These are phyloP conservation scores for Drosophila guanche DNA, from an alignment of 1,140 invertebrate genomes.

Conservation along the genomic window DNA sequence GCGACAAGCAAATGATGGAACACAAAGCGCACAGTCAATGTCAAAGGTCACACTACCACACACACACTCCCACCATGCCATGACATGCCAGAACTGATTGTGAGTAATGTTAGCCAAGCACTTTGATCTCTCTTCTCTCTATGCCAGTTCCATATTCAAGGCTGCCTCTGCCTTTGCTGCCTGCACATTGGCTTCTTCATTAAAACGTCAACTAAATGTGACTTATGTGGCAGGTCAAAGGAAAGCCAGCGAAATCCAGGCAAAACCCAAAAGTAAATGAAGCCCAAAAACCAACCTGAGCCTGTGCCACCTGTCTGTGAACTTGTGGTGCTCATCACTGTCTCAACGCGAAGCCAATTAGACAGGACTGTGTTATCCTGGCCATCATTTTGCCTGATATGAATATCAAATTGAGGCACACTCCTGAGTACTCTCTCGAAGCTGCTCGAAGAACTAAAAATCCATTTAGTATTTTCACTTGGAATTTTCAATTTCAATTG, in stretches of 20 bases:
- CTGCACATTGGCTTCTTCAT: conserved; percentile 50
- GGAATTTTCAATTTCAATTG: conserved; percentile 10
- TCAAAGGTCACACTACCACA: conserved; percentile 62
- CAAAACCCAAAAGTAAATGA: neutral
- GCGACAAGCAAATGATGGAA: conserved; percentile 55
- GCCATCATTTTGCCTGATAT: too few relatives aligned
- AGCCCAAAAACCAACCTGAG: neutral
- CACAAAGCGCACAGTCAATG: conserved; percentile 53
- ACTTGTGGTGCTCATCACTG: neutral
- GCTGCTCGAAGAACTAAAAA: too few relatives aligned
- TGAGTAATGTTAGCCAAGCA: conserved; percentile 34
- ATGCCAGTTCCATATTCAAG: too few relatives aligned
- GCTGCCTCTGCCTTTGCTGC: conserved; percentile 11
- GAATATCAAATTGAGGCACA: too few relatives aligned
- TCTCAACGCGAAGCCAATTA: conserved; percentile 6
- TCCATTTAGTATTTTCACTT: neutral
- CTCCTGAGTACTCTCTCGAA: too few relatives aligned
- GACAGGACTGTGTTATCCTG: too few relatives aligned
- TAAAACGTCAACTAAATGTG: conserved; percentile 43
- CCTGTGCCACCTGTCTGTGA: neutral
- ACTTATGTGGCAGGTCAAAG: conserved; percentile 19
- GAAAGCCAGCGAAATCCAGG: neutral
- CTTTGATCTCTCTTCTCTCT: conserved; percentile 33
- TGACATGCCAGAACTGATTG: conserved; percentile 38
- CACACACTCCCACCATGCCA: neutral